Evolutionary conservation across 2,888 invertebrate genomes (phyloP).

Genomic region (Autographa pulchrina): DNA sequence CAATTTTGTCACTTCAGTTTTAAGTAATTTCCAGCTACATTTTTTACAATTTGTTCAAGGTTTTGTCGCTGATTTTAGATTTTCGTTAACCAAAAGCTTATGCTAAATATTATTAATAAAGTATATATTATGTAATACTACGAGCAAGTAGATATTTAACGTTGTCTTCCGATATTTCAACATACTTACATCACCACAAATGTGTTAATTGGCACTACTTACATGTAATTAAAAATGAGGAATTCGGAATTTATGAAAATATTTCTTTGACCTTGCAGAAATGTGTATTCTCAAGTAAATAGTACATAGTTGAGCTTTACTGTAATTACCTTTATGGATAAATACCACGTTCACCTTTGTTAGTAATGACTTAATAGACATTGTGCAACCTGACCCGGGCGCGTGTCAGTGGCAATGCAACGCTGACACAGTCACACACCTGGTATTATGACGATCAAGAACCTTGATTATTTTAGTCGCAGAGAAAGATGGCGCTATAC

Average conservation of each 20-base stretch:
- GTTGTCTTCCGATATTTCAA: constrained; percentile 1
- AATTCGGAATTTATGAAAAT: constrained; percentile 11
- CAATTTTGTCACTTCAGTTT: constrained; percentile 16
- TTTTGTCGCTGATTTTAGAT: no score
- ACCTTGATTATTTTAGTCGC: no score
- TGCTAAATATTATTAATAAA: constrained; percentile 8
- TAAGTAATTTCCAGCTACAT: no score
- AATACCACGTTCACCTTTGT: constrained; percentile 59
- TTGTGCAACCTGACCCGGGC: constrained; percentile 57
- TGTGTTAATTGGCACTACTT: neutral
- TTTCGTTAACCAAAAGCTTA: no score
- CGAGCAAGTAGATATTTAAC: neutral
- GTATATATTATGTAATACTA: neutral
- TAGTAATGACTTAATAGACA: constrained; percentile 58
- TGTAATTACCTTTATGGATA: constrained; percentile 45
- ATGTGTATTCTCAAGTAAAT: constrained; percentile 21
- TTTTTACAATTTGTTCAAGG: no score
- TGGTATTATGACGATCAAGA: neutral
- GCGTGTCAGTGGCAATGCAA: constrained; percentile 42
- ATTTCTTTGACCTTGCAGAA: constrained; percentile 8
- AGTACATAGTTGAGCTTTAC: constrained; percentile 38
- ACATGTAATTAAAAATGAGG: neutral
- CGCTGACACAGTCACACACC: constrained; percentile 34
- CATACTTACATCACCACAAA: neutral
- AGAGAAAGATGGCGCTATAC: neutral